Evolutionary conservation across 2,888 invertebrate species (phyloP).

Genomic region (Oasisia sp.): DNA sequence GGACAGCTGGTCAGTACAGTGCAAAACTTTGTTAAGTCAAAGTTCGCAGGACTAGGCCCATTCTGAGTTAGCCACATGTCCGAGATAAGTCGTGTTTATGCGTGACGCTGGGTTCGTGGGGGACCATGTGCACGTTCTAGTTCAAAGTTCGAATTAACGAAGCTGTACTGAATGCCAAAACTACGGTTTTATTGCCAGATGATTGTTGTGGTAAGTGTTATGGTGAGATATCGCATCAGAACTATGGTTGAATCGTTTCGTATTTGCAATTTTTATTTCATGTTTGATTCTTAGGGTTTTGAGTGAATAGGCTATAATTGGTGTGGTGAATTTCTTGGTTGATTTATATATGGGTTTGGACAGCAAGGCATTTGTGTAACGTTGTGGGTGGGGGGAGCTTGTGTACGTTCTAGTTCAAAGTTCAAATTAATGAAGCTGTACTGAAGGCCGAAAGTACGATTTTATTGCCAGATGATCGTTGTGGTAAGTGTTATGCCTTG

Average conservation of each 20-base stretch:
- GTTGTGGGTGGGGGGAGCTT: no score
- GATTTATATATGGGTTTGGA: background rate
- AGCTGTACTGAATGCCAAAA: background rate
- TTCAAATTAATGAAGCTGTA: background rate
- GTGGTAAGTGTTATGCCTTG: background rate
- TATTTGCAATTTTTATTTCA: background rate
- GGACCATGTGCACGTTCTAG: no score
- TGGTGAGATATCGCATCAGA: background rate
- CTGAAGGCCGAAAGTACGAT: background rate
- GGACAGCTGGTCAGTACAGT: background rate
- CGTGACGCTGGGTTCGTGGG: no score
- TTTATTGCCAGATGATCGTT: background rate
- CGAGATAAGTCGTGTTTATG: no score
- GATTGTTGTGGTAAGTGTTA: background rate
- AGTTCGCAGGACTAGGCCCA: no score
- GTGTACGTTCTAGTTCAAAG: background rate
- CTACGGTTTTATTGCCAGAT: background rate
- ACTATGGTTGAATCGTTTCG: background rate
- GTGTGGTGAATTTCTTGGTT: background rate
- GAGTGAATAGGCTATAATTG: background rate
- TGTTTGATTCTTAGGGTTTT: background rate
- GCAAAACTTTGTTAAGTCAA: no score
- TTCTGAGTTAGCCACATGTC: no score
- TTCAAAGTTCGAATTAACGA: background rate
- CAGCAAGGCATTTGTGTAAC: no score